Percentiles rank a stretch among this genome's conserved stretches.
Conservation (phyloP, 2,888 invertebrate genomes). For the Volucella zonaria region DNA sequence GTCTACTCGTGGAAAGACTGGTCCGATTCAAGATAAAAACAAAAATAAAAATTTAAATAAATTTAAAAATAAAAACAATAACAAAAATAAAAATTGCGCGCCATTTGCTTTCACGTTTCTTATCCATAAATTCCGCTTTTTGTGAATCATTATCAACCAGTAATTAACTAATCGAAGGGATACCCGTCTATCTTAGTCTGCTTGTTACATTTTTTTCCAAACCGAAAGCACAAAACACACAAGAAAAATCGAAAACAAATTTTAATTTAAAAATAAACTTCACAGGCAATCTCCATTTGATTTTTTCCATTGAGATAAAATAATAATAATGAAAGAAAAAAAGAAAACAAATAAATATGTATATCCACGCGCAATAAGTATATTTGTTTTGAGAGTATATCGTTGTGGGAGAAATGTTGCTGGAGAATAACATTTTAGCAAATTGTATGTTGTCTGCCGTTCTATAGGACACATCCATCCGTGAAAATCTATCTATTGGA, state of each 20-base stretch:
- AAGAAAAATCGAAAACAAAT: constrained; percentile 6
- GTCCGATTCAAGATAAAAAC: no score
- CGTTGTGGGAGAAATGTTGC: background rate
- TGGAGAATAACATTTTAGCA: background rate
- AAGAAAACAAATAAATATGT: constrained; percentile 15
- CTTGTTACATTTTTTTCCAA: background rate
- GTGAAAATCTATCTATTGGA: background rate
- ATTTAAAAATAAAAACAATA: no score
- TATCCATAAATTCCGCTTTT: no score
- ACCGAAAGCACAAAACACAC: background rate
- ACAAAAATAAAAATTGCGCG: no score
- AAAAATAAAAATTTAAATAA: no score
- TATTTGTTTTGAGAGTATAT: constrained; percentile 11
- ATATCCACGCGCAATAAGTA: constrained; percentile 1
- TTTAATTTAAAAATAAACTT: constrained; percentile 34
- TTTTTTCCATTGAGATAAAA: background rate
- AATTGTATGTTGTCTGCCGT: background rate
- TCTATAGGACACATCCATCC: constrained; percentile 12
- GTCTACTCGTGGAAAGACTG: no score
- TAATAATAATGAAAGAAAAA: background rate
- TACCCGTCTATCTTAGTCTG: no score
- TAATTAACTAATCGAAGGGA: no score
- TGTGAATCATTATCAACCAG: no score
- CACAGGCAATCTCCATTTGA: constrained; percentile 26
- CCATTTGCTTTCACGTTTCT: no score